Percentiles rank a stretch among this genome's conserved stretches.
These are phyloP conservation scores for Lerema accius DNA, from an alignment of 1,140 invertebrate species.

Conservation along the genomic window DNA sequence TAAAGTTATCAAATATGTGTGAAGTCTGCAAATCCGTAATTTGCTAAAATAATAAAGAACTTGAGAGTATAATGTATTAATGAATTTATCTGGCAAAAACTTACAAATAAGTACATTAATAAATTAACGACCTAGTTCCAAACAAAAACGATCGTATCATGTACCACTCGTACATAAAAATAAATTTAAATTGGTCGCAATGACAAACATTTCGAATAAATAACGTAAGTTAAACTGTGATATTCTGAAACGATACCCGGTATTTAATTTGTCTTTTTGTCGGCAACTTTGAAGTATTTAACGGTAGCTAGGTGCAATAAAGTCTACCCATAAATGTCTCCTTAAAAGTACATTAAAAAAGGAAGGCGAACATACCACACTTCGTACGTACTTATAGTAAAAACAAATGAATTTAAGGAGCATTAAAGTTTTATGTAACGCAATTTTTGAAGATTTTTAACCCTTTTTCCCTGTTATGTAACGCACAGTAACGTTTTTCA, in stretches of 20 bases:
- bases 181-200: background rate
- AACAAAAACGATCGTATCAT: background rate
- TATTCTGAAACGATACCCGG: constrained; percentile 1
- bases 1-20: too few species aligned
- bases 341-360: constrained; percentile 20
- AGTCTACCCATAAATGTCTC: constrained; percentile 14
- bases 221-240: background rate
- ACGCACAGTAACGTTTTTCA: too few species aligned
- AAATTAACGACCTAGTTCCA: background rate
- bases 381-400: background rate
- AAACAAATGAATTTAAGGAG: constrained; percentile 24
- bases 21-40: too few species aligned
- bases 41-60: too few species aligned
- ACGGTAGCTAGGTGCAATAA: constrained; percentile 19
- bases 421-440: too few species aligned
- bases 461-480: too few species aligned
- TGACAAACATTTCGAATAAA: background rate
- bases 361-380: constrained; percentile 1
- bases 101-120: too few species aligned
- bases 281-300: constrained; percentile 6
- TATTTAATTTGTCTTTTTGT: constrained; percentile 1
- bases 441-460: too few species aligned
- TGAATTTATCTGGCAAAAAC: too few species aligned
- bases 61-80: too few species aligned
- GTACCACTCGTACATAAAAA: background rate